Evolutionary conservation across 2,797 vertebrate genomes (phyloP), one percentile per base, ranked within the genome.

Genomic region (Parotocinclus haroldoi): DNA sequence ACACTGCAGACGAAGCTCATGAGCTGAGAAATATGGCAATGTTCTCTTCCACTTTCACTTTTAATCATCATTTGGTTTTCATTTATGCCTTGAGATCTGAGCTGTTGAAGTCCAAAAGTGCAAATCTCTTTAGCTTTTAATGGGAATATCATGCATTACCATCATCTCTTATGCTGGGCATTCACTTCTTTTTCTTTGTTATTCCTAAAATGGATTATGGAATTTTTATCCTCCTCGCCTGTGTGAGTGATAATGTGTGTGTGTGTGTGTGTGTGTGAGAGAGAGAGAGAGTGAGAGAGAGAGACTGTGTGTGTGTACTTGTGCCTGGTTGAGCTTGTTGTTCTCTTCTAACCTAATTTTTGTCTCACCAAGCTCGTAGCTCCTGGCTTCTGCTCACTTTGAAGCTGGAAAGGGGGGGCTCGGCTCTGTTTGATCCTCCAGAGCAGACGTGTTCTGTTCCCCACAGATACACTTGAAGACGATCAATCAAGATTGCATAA

Each of bases 271-370:
- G n/a, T n/a, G n/a, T n/a, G n/a, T n/a, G n/a, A n/a, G n/a, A n/a
- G n/a, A n/a, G n/a, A n/a, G n/a, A n/a, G n/a, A n/a, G n/a, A n/a
- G n/a, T n/a, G n/a, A n/a, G n/a, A n/a, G n/a, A n/a, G n/a, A n/a
- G n/a, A n/a, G n/a, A n/a, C n/a, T n/a, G n/a, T n/a, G n/a, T n/a
- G 17, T 60, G 58, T 60, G 58, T 60, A 17, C 46, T 13, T 18
- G 14, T 46, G 58, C 16, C 9, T 46, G 39, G 10, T 3, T 61
- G n/a, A 57, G 54, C 67, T 56, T 64, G 14, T 54, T 73, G 71
- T 72, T 69, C 71, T 68, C 48, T 52, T 66, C 50, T 76, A 76
- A 74, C 77, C 74, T 72, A 72, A 79, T 79, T 74, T 74, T 61
- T 44, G 58, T 11, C 59, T 64, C 69, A 64, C 55, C 68, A 64